Evolutionary conservation across 2,113 vertebrate genomes (phyloP).

Genomic region (Aplodontia rufa): DNA sequence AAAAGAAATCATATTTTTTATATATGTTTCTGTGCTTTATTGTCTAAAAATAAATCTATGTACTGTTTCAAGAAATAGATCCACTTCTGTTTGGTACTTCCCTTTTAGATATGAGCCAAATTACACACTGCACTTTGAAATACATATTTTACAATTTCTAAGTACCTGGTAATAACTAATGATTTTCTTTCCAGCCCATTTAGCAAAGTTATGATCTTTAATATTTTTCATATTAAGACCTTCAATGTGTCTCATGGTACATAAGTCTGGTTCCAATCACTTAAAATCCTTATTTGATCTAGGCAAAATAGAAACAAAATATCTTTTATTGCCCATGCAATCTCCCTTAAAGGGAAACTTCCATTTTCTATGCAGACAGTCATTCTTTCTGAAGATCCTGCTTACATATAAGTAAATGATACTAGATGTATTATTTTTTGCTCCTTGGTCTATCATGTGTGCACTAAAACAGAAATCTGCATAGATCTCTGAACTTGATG

Average conservation of each 20-base stretch:
- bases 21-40: neutral
- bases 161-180: slow-evolving; percentile 61
- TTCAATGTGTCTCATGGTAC: slow-evolving; percentile 40
- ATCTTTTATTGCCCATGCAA: neutral
- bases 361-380: neutral
- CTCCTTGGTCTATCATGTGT: neutral
- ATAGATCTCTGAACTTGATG: neutral
- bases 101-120: slow-evolving; percentile 1
- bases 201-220: slow-evolving; percentile 52
- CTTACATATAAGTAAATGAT: neutral
- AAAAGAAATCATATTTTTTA: slow-evolving; percentile 11
- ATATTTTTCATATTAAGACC: slow-evolving; percentile 55
- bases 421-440: neutral
- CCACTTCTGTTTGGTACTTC: neutral
- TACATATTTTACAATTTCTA: slow-evolving; percentile 37
- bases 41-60: neutral
- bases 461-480: neutral
- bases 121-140: neutral
- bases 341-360: slow-evolving; percentile 9
- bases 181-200: slow-evolving; percentile 54
- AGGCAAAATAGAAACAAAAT: slow-evolving; percentile 43
- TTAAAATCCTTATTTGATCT: slow-evolving; percentile 49
- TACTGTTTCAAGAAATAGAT: slow-evolving; percentile 20
- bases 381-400: neutral
- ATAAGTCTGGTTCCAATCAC: neutral